A percentile compares a stretch with the other conserved stretches of the same genome.
These are phyloP conservation scores for Remorina albescens DNA, from an alignment of 2,797 vertebrate species.

Conservation along the genomic window DNA sequence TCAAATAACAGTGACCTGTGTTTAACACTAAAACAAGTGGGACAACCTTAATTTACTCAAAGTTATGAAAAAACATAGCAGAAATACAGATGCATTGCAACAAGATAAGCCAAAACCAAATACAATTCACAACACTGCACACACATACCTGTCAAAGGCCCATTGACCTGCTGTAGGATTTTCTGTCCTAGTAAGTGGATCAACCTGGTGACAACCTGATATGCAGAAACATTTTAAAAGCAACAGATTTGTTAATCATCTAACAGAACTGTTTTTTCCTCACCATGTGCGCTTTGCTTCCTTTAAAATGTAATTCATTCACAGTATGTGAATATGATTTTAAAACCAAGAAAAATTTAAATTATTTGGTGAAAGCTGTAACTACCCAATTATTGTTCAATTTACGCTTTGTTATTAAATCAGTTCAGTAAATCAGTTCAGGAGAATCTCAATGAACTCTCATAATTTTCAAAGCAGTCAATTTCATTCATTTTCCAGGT, in stretches of 20 bases:
- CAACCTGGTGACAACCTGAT: conserved; percentile 94
- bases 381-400: neutral
- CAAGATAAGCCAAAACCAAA: conserved; percentile 21
- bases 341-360: neutral
- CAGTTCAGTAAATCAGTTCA: too few species aligned
- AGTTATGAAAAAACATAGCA: neutral
- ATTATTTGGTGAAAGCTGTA: neutral
- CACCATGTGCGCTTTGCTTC: neutral
- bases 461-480: conserved; percentile 3
- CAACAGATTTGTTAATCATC: neutral
- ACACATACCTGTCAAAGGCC: conserved; percentile 82
- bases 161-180: conserved; percentile 94
- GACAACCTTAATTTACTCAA: neutral
- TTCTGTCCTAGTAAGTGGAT: conserved; percentile 96
- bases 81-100: conserved; percentile 30
- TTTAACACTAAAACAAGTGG: conserved; percentile 2
- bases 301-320: neutral
- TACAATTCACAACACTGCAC: conserved; percentile 11
- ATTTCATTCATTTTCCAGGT: neutral
- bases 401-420: neutral
- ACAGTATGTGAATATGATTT: neutral
- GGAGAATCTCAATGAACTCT: neutral
- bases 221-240: conserved; percentile 18
- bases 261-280: neutral
- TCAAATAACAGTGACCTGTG: conserved; percentile 27